Percentiles rank a stretch among this genome's conserved stretches.
phyloP scores from a whole-genome alignment of 2,113 vertebrate species.

The Melanerpes aurifrons region DNA sequence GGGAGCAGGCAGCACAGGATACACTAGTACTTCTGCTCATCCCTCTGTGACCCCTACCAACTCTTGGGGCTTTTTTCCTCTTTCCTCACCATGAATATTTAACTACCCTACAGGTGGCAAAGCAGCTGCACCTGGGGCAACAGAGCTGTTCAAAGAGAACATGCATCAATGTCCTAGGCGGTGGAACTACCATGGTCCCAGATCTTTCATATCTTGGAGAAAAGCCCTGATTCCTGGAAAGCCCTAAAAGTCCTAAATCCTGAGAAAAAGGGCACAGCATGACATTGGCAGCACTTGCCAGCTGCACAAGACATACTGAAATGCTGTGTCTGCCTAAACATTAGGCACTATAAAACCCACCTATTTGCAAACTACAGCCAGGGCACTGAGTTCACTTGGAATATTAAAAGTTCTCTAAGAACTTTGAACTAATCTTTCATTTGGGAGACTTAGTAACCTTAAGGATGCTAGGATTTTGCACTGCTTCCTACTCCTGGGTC shows the following conservation, averaged over 20 bases:
- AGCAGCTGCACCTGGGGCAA: not conserved
- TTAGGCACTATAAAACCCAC: not conserved
- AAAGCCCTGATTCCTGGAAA: not conserved
- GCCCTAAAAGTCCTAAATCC: not conserved
- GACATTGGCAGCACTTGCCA: not conserved
- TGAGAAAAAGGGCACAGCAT: not conserved
- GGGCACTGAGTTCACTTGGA: not conserved
- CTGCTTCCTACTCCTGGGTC: not conserved
- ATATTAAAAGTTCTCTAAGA: not conserved
- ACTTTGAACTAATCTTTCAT: not conserved
- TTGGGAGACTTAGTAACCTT: not conserved
- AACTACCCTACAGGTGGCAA: not conserved
- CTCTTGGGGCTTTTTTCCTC: not conserved
- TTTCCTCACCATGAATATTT: not conserved
- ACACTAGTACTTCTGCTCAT: not conserved
- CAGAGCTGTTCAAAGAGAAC: not conserved
- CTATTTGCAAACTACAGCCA: not conserved
- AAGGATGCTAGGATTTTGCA: not conserved
- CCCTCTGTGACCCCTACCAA: not conserved
- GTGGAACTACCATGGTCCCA: not conserved
- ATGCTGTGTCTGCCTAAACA: not conserved
- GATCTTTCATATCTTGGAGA: not conserved
- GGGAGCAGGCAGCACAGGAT: not conserved
- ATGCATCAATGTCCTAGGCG: not conserved
- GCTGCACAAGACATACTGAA: not conserved